Evolutionary conservation across 2,888 invertebrate genomes (phyloP), one percentile per base, ranked within the genome.

Genomic region (Meteorus colon): DNA sequence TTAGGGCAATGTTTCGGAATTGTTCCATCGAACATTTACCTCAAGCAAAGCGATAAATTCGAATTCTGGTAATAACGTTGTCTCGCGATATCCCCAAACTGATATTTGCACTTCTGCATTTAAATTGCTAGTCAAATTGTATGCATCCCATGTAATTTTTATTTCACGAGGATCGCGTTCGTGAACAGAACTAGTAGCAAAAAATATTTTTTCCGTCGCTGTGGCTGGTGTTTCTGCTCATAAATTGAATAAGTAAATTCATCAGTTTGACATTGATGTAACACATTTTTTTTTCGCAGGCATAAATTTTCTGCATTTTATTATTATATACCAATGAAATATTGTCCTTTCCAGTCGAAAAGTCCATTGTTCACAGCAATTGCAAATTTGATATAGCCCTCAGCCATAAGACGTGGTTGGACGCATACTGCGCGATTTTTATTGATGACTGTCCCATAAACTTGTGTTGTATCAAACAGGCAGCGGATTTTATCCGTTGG

Each of bases 281-380:
- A 51, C 29, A 31, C 76, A 65, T 34, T 31, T 45, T 5, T 66
- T 71, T 37, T 62, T 31, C 27, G 48, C 62, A 60, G 70, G 51
- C 29, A 73, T 74, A 51, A 24, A 27, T 62, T 34, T 48, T 24
- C n/a, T 16, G 14, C 48, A 62, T 60, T 59, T 75, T 67, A 2
- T 12, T 19, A 27, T n/a, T 73, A 89, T 93, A 92, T 91, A 97
- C 97, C 97, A 78, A 98, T 95, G 87, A 97, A 97, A 90, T 94
- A 97, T 90, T 94, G 94, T 82, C 97, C 97, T 85, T 96, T 95
- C 96, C 97, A 97, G 84, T 96, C 95, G 88, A 94, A 98, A 67
- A 94, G 93, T 77, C 94, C 94, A 76, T 94, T 95, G 76, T 96
- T 96, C 70, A 96, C 93, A 0, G 97, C 95, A 27, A 98, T 94